Percentiles rank a stretch among this genome's conserved stretches.
These are phyloP conservation scores for Leucopternis melanops DNA, from an alignment of 2,113 vertebrate species.

Conservation along the genomic window DNA sequence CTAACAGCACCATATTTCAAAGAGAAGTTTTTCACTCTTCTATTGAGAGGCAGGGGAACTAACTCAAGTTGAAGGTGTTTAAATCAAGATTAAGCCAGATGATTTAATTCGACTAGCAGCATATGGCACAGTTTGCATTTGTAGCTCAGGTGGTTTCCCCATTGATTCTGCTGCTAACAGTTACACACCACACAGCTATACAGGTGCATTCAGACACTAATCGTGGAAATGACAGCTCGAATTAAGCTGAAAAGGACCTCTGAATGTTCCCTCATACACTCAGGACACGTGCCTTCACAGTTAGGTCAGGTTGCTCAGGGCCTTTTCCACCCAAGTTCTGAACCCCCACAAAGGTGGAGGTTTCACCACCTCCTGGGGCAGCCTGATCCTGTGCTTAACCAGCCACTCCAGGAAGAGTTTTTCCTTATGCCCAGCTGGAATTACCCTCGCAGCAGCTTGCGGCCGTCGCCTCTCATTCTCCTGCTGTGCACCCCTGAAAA, in stretches of 20 bases:
- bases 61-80: neutral
- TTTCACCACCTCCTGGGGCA: neutral
- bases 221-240: neutral
- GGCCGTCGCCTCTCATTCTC: neutral
- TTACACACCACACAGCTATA: neutral
- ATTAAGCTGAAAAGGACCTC: neutral
- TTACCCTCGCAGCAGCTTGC: neutral
- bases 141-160: neutral
- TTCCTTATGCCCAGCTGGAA: neutral
- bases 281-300: neutral
- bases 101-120: neutral
- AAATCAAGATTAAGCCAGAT: neutral
- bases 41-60: neutral
- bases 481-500: neutral
- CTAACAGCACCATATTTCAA: neutral
- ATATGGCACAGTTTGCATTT: neutral
- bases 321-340: neutral
- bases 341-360: neutral
- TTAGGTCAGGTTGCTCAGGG: neutral
- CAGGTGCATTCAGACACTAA: neutral
- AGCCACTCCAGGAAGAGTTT: neutral
- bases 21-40: neutral
- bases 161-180: neutral
- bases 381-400: neutral
- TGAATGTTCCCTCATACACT: neutral